Evolutionary conservation across 2,888 invertebrate species (phyloP).

Genomic region (Meta bourneti): DNA sequence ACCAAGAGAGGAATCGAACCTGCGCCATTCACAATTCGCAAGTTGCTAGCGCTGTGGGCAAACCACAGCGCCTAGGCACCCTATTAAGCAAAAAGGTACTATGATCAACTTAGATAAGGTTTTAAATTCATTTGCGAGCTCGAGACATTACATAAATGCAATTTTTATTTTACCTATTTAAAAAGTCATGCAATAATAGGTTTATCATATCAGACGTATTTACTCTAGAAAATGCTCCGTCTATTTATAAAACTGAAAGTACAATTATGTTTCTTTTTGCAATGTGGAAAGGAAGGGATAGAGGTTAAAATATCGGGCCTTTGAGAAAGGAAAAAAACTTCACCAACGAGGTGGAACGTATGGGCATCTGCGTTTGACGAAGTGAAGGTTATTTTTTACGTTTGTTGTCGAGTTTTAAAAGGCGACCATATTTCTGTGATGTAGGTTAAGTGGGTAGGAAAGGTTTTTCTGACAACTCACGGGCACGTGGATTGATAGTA

Average conservation of each 20-base stretch:
- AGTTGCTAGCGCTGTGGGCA: too few relatives aligned
- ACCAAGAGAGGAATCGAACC: too few relatives aligned
- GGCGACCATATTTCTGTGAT: neutral
- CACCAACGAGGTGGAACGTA: neutral
- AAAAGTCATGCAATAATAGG: too few relatives aligned
- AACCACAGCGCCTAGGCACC: too few relatives aligned
- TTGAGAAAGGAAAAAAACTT: neutral
- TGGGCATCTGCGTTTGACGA: constrained; percentile 14
- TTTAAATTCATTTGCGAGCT: too few relatives aligned
- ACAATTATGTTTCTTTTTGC: neutral
- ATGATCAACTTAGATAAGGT: too few relatives aligned
- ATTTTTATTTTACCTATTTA: too few relatives aligned
- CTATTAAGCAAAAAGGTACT: too few relatives aligned
- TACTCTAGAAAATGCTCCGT: neutral
- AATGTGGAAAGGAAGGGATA: neutral
- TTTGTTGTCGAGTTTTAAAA: constrained; percentile 4
- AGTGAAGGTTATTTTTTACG: constrained; percentile 37
- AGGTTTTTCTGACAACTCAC: neutral
- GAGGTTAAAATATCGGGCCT: constrained; percentile 4
- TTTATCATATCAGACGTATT: too few relatives aligned
- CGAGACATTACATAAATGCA: too few relatives aligned
- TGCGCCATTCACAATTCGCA: too few relatives aligned
- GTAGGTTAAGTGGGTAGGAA: constrained; percentile 14
- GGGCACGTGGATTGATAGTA: neutral
- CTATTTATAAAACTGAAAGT: neutral